Percentiles rank a stretch among this genome's conserved stretches.
These are phyloP conservation scores for Dipus sagitta DNA, from an alignment of 2,797 vertebrate species.

Conservation along the genomic window DNA sequence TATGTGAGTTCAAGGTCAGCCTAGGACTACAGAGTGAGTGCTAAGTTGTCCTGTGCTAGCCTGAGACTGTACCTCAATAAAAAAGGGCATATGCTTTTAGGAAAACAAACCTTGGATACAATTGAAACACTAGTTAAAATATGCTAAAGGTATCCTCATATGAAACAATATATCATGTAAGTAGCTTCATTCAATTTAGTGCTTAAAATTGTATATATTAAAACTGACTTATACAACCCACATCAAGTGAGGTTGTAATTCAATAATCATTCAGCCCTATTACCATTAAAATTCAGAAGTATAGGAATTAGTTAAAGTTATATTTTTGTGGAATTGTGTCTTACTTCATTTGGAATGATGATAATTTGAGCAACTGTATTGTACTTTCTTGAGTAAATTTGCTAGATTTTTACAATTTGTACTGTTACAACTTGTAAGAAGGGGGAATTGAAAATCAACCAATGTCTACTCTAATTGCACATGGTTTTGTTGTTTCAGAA, in stretches of 20 bases:
- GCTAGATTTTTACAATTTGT: background rate
- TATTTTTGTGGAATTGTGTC: background rate
- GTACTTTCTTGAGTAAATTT: background rate
- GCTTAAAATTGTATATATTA: slow-evolving; percentile 3
- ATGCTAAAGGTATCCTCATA: slow-evolving; percentile 63
- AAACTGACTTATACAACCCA: background rate
- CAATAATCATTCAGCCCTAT: accelerated
- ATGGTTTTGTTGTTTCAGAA: background rate
- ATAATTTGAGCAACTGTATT: background rate
- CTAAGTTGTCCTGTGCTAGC: no score
- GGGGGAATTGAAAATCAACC: background rate
- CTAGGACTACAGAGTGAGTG: no score
- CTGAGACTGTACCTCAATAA: no score
- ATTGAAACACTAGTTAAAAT: slow-evolving; percentile 48
- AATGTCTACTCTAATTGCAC: background rate
- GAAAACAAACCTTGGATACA: slow-evolving; percentile 52
- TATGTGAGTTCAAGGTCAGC: no score
- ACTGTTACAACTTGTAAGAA: background rate
- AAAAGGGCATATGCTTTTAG: slow-evolving; percentile 23
- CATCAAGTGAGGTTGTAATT: background rate
- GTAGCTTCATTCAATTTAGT: background rate
- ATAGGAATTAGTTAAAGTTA: background rate
- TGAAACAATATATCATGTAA: background rate
- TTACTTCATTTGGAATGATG: background rate
- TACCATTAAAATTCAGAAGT: background rate